Evolutionary conservation across 2,113 vertebrate species (phyloP).

Genomic region (Lasiurus cinereus): DNA sequence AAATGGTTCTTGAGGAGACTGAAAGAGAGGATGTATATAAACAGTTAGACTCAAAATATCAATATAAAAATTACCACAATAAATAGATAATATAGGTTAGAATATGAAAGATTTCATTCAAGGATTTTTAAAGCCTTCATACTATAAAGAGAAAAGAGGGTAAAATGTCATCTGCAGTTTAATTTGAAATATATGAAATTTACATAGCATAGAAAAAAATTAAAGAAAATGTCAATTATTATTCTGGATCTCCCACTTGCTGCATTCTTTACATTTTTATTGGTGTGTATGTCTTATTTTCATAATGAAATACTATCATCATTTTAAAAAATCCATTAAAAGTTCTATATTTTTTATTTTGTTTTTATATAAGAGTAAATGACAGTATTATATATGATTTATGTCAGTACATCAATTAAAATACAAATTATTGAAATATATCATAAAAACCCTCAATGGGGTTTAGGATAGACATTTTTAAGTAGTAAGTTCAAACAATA

Average conservation of each 20-base stretch:
- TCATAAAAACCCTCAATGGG: neutral
- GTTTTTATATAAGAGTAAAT: neutral
- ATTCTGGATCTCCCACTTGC: neutral
- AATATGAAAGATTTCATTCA: neutral
- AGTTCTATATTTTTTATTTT: neutral
- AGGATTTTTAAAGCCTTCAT: neutral
- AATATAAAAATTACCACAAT: neutral
- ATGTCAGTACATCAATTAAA: conserved; percentile 28
- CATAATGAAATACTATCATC: neutral
- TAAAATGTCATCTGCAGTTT: neutral
- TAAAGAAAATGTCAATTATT: neutral
- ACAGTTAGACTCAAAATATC: neutral
- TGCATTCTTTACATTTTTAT: neutral
- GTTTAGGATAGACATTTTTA: neutral
- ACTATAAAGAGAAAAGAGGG: neutral
- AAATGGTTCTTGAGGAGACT: neutral
- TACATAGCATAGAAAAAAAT: neutral
- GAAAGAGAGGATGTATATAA: neutral
- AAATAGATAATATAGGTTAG: neutral
- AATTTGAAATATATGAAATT: conserved; percentile 23
- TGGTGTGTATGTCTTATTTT: neutral
- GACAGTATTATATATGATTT: neutral
- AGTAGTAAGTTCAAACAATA: conserved; percentile 6
- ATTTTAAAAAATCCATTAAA: neutral
- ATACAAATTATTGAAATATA: conserved; percentile 1